Base-by-base conservation (phyloP, 2,113 vertebrate genomes). In the Choloepus hoffmanni region DNA sequence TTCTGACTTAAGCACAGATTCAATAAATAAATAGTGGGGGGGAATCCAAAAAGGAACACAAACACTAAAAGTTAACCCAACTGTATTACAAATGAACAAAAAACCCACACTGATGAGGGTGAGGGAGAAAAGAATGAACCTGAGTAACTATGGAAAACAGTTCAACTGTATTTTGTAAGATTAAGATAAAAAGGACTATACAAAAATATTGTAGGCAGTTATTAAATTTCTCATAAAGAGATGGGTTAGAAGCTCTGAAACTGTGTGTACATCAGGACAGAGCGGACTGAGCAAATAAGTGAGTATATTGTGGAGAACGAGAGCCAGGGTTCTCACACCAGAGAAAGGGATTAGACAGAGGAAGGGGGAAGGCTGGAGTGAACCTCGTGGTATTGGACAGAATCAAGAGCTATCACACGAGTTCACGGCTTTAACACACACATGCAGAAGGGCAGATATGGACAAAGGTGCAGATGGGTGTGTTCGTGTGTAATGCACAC, bases 311-410 rank as follows among this genome's bases (percentile, higher is more conserved):
- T 9, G 12, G 8, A 8, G 33, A 16, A 28, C 0, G 9, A 60
- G 4, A 62, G 70, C 53, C 78, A 36, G 60, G 18, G 1, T 84
- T 40, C 77, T 40, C 12, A 21, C 23, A 55, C 19, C 45, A 45
- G 26, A 68, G 21, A 67, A 65, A 36, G 67, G 21, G 55, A 3
- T 21, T n/a, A 60, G 0, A 2, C 70, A 33, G 40, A 72, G 81
- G 36, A 79, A 60, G 55, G 73, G 26, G 50, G 48, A 43, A 76
- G 28, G 33, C 60, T 0, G 19, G 36, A 40, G 33, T 0, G 24
- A 76, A 62, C 45, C 12, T 18, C 0, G 0, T 3, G 8, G 18
- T 18, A 11, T 1, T 0, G 0, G 40, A 40, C 4, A 15, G 15
- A 30, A 16, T 7, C 1, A 1, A 21, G 21, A 62, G 18, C 23